phyloP scores from a whole-genome alignment of 2,797 vertebrate genomes.

The Cirrhinus molitorella region DNA sequence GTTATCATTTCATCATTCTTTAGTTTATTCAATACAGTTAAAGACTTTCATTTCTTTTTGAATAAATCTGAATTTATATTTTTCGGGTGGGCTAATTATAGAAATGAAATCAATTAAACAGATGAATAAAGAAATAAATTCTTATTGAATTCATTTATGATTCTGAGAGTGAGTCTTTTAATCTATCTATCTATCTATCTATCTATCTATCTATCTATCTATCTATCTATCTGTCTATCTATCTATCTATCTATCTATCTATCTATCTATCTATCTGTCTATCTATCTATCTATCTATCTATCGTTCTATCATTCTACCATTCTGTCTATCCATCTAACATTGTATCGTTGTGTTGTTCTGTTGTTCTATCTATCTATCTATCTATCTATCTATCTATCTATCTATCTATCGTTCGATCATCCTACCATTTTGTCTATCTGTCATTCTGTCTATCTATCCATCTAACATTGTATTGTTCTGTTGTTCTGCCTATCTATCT shows the following conservation, averaged over 20 bases:
- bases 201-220: slow-evolving; percentile 10
- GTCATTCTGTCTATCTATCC: background rate
- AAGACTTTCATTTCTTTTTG: slow-evolving; percentile 71
- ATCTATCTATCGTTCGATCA: fast-evolving
- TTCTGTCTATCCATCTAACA: background rate
- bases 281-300: background rate
- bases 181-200: background rate
- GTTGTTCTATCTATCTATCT: background rate
- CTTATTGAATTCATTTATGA: slow-evolving; percentile 67
- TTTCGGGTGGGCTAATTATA: slow-evolving; percentile 83
- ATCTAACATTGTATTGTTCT: too few relatives aligned
- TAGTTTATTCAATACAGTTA: slow-evolving; percentile 79
- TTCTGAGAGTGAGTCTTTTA: slow-evolving; percentile 49
- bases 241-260: background rate
- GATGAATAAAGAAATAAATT: slow-evolving; percentile 85
- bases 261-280: background rate
- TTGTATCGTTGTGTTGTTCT: too few relatives aligned
- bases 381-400: background rate
- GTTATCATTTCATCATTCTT: slow-evolving; percentile 78
- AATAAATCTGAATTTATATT: slow-evolving; percentile 86
- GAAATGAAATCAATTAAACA: slow-evolving; percentile 83
- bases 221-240: background rate
- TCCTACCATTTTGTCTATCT: too few relatives aligned
- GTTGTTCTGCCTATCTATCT: background rate
- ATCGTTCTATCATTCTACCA: background rate